A percentile compares a stretch with the other conserved stretches of the same genome.
These are phyloP conservation scores for Synergus laeviventris DNA, from an alignment of 2,888 invertebrate genomes.

Conservation along the genomic window DNA sequence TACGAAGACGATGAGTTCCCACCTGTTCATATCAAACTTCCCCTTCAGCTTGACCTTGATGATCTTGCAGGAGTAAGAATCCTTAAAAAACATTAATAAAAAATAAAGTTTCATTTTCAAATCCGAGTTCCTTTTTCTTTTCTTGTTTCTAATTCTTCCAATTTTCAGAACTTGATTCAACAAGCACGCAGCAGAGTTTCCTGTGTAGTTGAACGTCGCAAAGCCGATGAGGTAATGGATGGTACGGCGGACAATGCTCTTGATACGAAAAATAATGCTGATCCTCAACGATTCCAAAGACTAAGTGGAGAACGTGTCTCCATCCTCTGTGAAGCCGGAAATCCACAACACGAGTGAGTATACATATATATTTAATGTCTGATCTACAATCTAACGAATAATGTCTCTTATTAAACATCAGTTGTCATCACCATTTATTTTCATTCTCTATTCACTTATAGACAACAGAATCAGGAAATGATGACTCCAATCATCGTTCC, in stretches of 20 bases:
- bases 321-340: constrained; percentile 91
- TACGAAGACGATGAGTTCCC: constrained; percentile 75
- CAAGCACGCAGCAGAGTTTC: constrained; percentile 87
- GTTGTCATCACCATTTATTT: constrained; percentile 7
- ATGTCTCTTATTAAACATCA: constrained; percentile 3
- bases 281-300: constrained; percentile 82
- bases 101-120: no score
- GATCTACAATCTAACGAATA: neutral
- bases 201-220: constrained; percentile 92
- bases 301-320: constrained; percentile 91
- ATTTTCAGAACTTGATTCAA: constrained; percentile 76
- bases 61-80: constrained; percentile 83
- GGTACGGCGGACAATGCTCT: constrained; percentile 84
- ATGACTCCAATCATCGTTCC: constrained; percentile 72
- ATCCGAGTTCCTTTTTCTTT: neutral
- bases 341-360: constrained; percentile 79
- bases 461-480: constrained; percentile 71
- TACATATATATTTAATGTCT: constrained; percentile 34
- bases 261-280: constrained; percentile 82
- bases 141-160: neutral
- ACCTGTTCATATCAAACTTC: constrained; percentile 84
- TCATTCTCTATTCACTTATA: constrained; percentile 43
- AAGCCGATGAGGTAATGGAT: constrained; percentile 89
- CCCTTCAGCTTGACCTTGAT: constrained; percentile 89
- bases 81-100: neutral